These are phyloP conservation scores for Antheraea yamamai DNA, from an alignment of 2,888 invertebrate genomes.

Conservation along the genomic window DNA sequence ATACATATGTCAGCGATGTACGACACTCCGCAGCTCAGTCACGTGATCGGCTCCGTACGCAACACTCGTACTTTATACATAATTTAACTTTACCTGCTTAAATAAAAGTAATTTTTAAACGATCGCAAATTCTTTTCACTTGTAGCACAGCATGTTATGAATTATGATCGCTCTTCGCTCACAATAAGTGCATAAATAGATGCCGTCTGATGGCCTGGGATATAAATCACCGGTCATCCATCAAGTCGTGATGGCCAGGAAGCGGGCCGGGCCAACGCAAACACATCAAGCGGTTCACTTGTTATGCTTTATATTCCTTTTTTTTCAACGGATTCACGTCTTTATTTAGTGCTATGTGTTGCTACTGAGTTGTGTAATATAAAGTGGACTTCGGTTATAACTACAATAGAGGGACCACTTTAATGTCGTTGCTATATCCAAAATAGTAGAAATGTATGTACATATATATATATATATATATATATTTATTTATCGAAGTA, in stretches of 20 bases:
- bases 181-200: constrained; percentile 79
- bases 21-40: no score
- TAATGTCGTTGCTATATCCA: no score
- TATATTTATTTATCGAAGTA: no score
- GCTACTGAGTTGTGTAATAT: not conserved
- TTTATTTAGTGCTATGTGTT: not conserved
- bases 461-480: no score
- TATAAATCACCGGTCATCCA: constrained; percentile 65
- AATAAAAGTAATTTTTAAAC: no score
- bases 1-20: no score
- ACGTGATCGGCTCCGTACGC: no score
- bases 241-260: constrained; percentile 37
- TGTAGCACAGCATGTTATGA: constrained; percentile 53
- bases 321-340: not conserved
- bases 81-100: no score
- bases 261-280: constrained; percentile 25
- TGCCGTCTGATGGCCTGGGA: constrained; percentile 49
- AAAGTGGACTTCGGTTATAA: no score
- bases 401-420: no score
- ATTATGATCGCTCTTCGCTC: constrained; percentile 76
- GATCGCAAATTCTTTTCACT: constrained; percentile 32
- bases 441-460: no score
- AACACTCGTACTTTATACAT: no score
- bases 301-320: not conserved
- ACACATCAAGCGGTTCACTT: constrained; percentile 36